Evolutionary conservation across 1,140 invertebrate species (phyloP).

Genomic region (Sitobion miscanthi): DNA sequence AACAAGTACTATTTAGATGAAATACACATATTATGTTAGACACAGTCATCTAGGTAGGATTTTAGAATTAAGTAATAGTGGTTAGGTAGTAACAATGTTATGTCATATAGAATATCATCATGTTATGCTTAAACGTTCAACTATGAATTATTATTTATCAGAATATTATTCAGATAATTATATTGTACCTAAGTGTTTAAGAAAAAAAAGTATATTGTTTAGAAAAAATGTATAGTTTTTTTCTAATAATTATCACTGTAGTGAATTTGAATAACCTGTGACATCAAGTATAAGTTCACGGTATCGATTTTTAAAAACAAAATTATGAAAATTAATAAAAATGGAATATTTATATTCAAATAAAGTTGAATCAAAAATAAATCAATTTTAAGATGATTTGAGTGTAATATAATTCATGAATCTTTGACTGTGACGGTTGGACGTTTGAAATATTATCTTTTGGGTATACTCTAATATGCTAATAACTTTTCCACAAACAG

Average conservation of each 20-base stretch:
- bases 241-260: background rate
- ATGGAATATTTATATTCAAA: background rate
- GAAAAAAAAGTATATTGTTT: background rate
- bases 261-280: background rate
- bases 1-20: background rate
- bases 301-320: background rate
- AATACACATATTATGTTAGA: background rate
- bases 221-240: background rate
- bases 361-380: background rate
- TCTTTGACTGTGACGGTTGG: background rate
- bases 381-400: conserved; percentile 10
- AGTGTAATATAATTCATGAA: conserved; percentile 8
- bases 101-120: background rate
- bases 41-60: background rate
- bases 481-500: background rate
- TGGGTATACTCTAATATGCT: background rate
- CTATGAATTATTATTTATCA: background rate
- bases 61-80: background rate
- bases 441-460: background rate
- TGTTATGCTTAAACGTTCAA: background rate
- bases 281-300: background rate
- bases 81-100: too few species aligned
- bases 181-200: background rate
- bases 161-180: background rate
- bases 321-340: background rate